A percentile compares a stretch with the other conserved stretches of the same genome.
phyloP scores from a whole-genome alignment of 2,888 invertebrate species.

The Chaetoderma sp. region DNA sequence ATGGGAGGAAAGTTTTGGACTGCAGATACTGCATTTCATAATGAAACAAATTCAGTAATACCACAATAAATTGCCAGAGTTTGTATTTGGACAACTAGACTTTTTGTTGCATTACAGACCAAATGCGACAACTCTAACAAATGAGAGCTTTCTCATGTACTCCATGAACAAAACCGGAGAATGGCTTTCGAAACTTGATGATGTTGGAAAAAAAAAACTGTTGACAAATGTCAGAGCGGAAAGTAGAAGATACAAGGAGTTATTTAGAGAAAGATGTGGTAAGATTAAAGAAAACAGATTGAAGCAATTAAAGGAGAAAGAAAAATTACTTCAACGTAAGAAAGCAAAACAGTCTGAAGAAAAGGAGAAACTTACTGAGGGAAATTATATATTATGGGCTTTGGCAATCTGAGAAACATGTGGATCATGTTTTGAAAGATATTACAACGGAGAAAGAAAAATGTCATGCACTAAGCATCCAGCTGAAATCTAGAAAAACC shows the following conservation, averaged over 20 bases:
- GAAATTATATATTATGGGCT: constrained; percentile 20
- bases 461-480: not conserved
- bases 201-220: not conserved
- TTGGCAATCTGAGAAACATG: constrained; percentile 20
- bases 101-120: constrained; percentile 4
- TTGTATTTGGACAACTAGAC: not conserved
- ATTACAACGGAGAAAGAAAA: not conserved
- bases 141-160: constrained; percentile 16
- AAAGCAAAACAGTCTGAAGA: not conserved
- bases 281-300: not conserved
- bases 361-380: constrained; percentile 8
- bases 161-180: constrained; percentile 12
- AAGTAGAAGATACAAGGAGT: not conserved
- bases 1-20: not conserved
- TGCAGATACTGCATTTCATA: not conserved
- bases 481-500: not conserved
- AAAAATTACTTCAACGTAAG: not conserved
- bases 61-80: not conserved
- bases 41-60: not conserved
- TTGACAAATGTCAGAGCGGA: not conserved
- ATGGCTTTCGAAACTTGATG: not conserved
- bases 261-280: not conserved
- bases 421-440: not conserved
- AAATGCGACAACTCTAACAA: constrained; percentile 17
- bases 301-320: not conserved